Base-by-base conservation (phyloP, 2,113 vertebrate genomes). In the Ophiodon elongatus region DNA sequence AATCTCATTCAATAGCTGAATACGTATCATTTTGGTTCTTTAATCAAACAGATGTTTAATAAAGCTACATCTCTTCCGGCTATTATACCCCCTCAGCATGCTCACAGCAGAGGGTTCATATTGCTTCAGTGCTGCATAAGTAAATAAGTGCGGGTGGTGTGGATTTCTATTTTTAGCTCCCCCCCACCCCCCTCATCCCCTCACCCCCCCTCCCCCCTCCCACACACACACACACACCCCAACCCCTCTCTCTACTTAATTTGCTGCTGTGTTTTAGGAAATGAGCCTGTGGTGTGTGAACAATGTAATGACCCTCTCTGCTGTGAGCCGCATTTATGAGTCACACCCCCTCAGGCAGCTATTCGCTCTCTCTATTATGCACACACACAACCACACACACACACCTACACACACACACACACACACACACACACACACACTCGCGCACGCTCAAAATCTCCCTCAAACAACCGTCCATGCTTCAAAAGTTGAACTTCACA, bases 191-290 rank as follows among this genome's bases (percentile, higher is more conserved):
- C 15, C 37, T 62, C 67, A 59, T 23, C 47, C 47, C 47, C 45
- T 17, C 43, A n/a, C 25, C 4, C 54, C 1, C 23, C 1, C 56
- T 4, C 25, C 14, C 57, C 57, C 15, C 37, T n/a, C n/a, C n/a
- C n/a, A n/a, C n/a, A n/a, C n/a, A n/a, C n/a, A n/a, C n/a, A n/a
- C n/a, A n/a, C n/a, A 11, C 8, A 10, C 52, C 52, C 27, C 27
- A 69, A 33, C 67, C 41, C 67, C 79, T 87, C 81, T 84, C 89
- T 89, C 83, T 65, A 81, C 83, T 92, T 91, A 92, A 92, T 92
- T 93, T 92, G 88, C 92, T 81, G 87, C 87, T 89, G 91, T 93
- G 92, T 94, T 94, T 94, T 92, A 93, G 91, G 92, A 94, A 94
- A 94, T 87, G 93, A 93, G 92, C 86, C 85, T 19, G 74, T 79